Base-by-base conservation (phyloP, 2,888 invertebrate species). In the Parochlus steinenii region DNA sequence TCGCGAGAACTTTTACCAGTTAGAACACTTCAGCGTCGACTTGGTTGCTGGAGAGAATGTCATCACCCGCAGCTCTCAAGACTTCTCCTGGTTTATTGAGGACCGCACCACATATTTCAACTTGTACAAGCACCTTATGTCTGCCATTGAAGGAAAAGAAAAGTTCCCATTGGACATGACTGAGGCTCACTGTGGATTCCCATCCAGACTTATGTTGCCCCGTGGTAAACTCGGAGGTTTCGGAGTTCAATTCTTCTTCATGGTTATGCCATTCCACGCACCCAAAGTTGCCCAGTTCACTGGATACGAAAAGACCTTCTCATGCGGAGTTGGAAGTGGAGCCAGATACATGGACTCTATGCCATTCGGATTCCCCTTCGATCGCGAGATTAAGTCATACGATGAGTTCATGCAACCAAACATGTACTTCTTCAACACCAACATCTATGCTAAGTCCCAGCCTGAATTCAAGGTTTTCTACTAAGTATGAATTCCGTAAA, bases 11-110 rank as follows among this genome's bases (percentile, higher is more conserved):
- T 75, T 76, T 52, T 68, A 74, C 15, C 71, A 77, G 50, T 51
- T 78, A 30, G 74, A 74, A 48, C 62, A 66, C 37, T 74, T 75
- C 62, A 46, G 67, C n/a, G 66, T 67, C 48, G 67, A 70, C 44
- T 55, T 82, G 40, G 63, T 55, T 26, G 58, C 63, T 24, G 71
- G 71, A 36, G 60, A 63, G 19, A 60, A 56, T 35, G 53, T 61
- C n/a, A 63, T 71, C 30, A 51, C 63, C 33, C 65, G 69, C 31
- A 61, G 61, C 43, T 79, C 78, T 23, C 52, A 62, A 14, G 74
- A 82, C 23, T 74, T 73, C 58, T 65, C 65, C 45, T 73, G 71
- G 55, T 62, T 67, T 33, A 65, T 69, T 1, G 63, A 65, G n/a
- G 76, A 79, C 46, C 64, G 65, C 22, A 64, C 69, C 16, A 63